Evolutionary conservation across 2,888 invertebrate genomes (phyloP).

Genomic region (Oxycera nigricornis): DNA sequence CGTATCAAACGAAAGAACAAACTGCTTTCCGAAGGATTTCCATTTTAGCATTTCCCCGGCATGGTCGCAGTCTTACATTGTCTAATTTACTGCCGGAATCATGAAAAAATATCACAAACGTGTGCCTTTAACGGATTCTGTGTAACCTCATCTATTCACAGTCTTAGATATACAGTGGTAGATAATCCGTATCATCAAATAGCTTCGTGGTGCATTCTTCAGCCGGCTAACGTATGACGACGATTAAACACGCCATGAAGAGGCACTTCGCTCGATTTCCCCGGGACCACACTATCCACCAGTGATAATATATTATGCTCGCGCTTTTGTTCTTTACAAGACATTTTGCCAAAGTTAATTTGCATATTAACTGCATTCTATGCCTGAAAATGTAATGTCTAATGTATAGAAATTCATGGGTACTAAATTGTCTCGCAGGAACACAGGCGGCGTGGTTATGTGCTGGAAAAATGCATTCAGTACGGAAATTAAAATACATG

Average conservation of each 20-base stretch:
- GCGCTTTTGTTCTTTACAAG: slow-evolving; percentile 38
- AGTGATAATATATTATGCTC: slow-evolving; percentile 36
- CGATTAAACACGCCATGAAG: slow-evolving; percentile 36
- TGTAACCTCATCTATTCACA: slow-evolving; percentile 35
- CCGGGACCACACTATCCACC: slow-evolving; percentile 15
- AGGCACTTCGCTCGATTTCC: background rate
- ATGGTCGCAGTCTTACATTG: slow-evolving; percentile 27
- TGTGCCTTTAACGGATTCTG: slow-evolving; percentile 45
- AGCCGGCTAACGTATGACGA: slow-evolving; percentile 26
- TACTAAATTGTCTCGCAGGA: slow-evolving; percentile 11
- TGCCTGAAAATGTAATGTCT: background rate
- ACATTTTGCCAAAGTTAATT: slow-evolving; percentile 40
- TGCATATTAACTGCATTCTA: slow-evolving; percentile 36
- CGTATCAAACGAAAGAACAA: background rate
- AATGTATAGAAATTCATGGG: slow-evolving; percentile 2
- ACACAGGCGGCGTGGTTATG: slow-evolving; percentile 1
- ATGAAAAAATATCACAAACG: slow-evolving; percentile 46
- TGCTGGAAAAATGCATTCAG: background rate
- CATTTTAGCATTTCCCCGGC: slow-evolving; percentile 41
- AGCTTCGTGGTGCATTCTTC: slow-evolving; percentile 35
- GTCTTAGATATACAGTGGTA: slow-evolving; percentile 22
- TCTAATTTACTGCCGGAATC: slow-evolving; percentile 46
- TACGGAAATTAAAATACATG: background rate
- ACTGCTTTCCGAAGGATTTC: slow-evolving; percentile 30
- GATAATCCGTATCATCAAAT: slow-evolving; percentile 30